A percentile compares a stretch with the other conserved stretches of the same genome.
Evolutionary conservation across 1,140 invertebrate genomes (phyloP).

Genomic region (Dreissena rostriformis): DNA sequence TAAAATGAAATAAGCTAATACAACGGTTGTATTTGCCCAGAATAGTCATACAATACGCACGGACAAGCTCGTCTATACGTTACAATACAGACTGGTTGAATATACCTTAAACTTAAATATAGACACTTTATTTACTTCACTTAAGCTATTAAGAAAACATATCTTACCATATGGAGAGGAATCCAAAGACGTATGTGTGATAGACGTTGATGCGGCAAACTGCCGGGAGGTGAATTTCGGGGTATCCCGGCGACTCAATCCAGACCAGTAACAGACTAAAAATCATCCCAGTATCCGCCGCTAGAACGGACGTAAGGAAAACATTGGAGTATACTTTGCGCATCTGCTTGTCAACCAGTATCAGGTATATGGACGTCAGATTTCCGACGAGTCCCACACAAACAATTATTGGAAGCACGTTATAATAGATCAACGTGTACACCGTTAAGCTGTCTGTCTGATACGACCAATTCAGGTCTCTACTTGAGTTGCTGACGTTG

Average conservation of each 20-base stretch:
- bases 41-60: no score
- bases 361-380: conserved; percentile 55
- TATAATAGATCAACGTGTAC: conserved; percentile 52
- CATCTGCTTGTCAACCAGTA: conserved; percentile 55
- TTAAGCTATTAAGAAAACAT: no score
- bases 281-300: conserved; percentile 63
- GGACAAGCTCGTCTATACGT: no score
- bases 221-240: conserved; percentile 51
- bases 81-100: no score
- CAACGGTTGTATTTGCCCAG: no score
- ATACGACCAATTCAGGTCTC: no score
- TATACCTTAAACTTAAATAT: no score
- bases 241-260: conserved; percentile 61
- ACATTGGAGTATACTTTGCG: conserved; percentile 62
- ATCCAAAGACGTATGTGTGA: conserved; percentile 86
- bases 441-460: not conserved
- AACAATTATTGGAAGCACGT: conserved; percentile 62
- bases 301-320: conserved; percentile 64
- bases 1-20: no score
- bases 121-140: no score
- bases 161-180: conserved; percentile 87
- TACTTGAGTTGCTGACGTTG: no score
- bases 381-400: conserved; percentile 61
- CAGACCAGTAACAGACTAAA: conserved; percentile 62
- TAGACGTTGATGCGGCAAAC: conserved; percentile 88